Percentiles rank a stretch among this genome's conserved stretches.
These are phyloP conservation scores for Heliconius hortense DNA, from an alignment of 2,888 invertebrate species.

Conservation along the genomic window DNA sequence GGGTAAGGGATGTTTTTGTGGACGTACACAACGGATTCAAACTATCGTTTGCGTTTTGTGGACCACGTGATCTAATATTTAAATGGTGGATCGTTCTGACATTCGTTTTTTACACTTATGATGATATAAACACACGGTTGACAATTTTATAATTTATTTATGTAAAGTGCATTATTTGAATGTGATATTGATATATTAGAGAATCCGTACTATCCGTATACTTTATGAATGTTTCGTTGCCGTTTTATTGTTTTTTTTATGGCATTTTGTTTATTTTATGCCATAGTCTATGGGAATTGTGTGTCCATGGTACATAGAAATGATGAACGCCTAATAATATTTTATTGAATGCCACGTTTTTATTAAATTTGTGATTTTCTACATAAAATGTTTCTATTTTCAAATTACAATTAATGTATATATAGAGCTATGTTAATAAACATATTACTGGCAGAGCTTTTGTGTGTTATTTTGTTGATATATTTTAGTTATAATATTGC, in stretches of 20 bases:
- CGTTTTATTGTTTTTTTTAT: constrained; percentile 53
- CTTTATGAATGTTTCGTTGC: constrained; percentile 61
- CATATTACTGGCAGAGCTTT: constrained; percentile 69
- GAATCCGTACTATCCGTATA: constrained; percentile 48
- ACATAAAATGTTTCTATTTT: constrained; percentile 76
- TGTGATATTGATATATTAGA: constrained; percentile 70
- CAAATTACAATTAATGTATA: constrained; percentile 79
- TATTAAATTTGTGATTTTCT: constrained; percentile 74
- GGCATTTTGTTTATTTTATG: constrained; percentile 61
- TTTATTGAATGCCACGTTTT: constrained; percentile 68
- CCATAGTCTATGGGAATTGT: constrained; percentile 44
- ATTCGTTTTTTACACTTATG: constrained; percentile 72
- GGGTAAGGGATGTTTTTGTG: constrained; percentile 73
- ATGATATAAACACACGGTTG: constrained; percentile 70
- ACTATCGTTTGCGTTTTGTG: constrained; percentile 75
- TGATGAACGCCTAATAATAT: constrained; percentile 70
- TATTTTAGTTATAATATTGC: too few relatives aligned
- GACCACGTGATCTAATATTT: constrained; percentile 75
- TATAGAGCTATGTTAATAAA: constrained; percentile 79
- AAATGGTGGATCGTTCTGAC: constrained; percentile 76
- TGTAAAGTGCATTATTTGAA: constrained; percentile 74
- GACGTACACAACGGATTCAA: constrained; percentile 65
- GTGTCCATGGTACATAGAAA: constrained; percentile 55
- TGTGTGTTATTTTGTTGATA: constrained; percentile 48
- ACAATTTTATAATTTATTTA: constrained; percentile 81